Evolutionary conservation across 1,140 invertebrate species (phyloP).

Genomic region (Drosophila busckii): DNA sequence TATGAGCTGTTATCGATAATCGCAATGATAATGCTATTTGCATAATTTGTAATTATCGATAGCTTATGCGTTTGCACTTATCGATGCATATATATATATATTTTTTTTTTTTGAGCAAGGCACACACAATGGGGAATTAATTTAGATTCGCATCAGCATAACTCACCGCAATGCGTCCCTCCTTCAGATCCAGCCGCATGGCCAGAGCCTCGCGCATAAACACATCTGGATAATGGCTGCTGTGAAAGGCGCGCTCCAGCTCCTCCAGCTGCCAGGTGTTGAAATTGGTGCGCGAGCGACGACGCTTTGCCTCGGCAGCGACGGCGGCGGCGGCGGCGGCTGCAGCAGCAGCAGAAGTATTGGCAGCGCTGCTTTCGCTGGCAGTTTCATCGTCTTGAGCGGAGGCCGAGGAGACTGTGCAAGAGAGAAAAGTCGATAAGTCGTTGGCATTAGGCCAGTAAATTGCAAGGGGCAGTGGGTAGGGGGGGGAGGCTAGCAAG

Average conservation of each 20-base stretch:
- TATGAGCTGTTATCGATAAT: too few species aligned
- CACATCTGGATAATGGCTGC: constrained; percentile 98
- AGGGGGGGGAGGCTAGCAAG: constrained; percentile 20
- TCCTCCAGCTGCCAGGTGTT: constrained; percentile 99
- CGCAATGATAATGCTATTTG: too few species aligned
- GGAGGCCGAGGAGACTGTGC: constrained; percentile 25
- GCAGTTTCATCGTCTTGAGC: constrained; percentile 31
- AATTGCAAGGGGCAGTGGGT: not conserved
- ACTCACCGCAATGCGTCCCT: constrained; percentile 98
- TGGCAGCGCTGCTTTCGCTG: constrained; percentile 29
- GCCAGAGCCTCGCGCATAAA: constrained; percentile 98
- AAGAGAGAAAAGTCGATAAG: constrained; percentile 45
- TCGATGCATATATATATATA: too few species aligned
- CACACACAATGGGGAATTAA: too few species aligned
- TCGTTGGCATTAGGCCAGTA: constrained; percentile 34
- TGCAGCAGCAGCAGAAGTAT: constrained; percentile 78
- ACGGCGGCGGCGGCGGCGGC: constrained; percentile 85
- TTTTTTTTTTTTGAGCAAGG: too few species aligned
- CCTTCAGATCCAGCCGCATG: constrained; percentile 95
- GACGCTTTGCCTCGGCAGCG: constrained; percentile 81
- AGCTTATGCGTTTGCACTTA: too few species aligned
- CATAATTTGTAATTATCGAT: too few species aligned
- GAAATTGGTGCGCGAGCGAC: constrained; percentile 97
- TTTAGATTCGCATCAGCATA: constrained; percentile 9
- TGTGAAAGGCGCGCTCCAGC: constrained; percentile 95